Evolutionary conservation across 1,140 invertebrate genomes (phyloP).

Genomic region (Neodiprion virginianus): DNA sequence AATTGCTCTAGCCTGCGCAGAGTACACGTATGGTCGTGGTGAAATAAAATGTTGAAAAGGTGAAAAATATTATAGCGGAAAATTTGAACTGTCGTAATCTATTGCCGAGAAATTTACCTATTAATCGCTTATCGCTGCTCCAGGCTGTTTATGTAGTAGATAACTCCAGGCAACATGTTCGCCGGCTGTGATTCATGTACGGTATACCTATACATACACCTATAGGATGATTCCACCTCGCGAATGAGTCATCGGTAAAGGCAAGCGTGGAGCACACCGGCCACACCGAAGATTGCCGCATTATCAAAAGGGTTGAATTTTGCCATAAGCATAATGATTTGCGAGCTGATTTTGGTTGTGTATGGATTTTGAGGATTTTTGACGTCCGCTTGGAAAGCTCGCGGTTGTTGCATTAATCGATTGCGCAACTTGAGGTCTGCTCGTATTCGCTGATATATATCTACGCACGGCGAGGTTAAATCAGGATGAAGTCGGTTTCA

Average conservation of each 20-base stretch:
- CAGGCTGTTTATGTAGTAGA: not conserved
- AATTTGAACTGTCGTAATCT: not conserved
- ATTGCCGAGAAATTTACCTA: not conserved
- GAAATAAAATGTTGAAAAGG: no score
- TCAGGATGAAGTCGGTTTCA: no score
- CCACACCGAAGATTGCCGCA: not conserved
- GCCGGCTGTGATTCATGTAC: not conserved
- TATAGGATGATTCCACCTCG: not conserved
- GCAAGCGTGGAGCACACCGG: not conserved
- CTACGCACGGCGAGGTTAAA: no score
- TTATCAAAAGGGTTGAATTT: not conserved
- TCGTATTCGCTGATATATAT: no score
- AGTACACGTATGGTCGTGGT: no score
- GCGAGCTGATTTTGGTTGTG: no score
- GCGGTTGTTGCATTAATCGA: no score
- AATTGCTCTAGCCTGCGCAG: not conserved
- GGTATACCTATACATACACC: not conserved
- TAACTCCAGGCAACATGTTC: no score
- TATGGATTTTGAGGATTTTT: no score
- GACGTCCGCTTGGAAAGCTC: no score
- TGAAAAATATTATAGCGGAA: not conserved
- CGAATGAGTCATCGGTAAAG: constrained; percentile 4
- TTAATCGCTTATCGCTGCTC: not conserved
- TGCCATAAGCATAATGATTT: not conserved
- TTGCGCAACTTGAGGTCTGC: no score